Evolutionary conservation across 2,113 vertebrate genomes (phyloP).

Genomic region (Dinomys branickii): DNA sequence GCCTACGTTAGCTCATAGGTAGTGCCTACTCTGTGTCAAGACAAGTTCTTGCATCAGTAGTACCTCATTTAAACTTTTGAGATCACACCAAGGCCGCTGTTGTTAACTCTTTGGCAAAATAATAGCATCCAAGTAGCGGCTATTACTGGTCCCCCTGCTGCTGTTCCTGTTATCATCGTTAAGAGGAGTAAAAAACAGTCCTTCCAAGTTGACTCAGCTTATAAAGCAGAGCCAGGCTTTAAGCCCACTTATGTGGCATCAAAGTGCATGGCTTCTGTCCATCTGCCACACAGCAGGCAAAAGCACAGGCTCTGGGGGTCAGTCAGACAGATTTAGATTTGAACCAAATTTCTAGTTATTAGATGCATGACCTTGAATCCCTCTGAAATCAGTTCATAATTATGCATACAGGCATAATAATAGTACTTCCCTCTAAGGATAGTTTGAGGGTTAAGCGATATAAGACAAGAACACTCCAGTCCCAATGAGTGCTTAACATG

Average conservation of each 20-base stretch:
- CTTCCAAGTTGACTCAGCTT: not conserved
- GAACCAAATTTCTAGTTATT: not conserved
- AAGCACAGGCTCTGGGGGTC: not conserved
- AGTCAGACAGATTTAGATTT: not conserved
- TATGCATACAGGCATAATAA: not conserved
- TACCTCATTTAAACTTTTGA: not conserved
- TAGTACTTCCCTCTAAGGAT: not conserved
- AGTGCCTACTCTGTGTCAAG: not conserved
- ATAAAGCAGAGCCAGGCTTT: not conserved
- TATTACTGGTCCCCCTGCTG: not conserved
- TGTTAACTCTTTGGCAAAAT: slow-evolving; percentile 12
- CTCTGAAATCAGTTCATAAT: not conserved
- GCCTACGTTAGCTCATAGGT: not conserved
- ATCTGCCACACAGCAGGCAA: not conserved
- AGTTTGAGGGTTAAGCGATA: not conserved
- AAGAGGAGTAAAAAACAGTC: not conserved
- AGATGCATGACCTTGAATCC: not conserved
- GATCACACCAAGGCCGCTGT: not conserved
- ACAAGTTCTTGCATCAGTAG: not conserved
- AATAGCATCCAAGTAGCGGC: not conserved
- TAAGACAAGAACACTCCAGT: not conserved
- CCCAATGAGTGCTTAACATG: not conserved
- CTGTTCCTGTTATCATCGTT: not conserved
- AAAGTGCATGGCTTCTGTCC: not conserved
- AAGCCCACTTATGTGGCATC: not conserved